phyloP scores from a whole-genome alignment of 2,888 invertebrate species.

The Melieria picta region DNA sequence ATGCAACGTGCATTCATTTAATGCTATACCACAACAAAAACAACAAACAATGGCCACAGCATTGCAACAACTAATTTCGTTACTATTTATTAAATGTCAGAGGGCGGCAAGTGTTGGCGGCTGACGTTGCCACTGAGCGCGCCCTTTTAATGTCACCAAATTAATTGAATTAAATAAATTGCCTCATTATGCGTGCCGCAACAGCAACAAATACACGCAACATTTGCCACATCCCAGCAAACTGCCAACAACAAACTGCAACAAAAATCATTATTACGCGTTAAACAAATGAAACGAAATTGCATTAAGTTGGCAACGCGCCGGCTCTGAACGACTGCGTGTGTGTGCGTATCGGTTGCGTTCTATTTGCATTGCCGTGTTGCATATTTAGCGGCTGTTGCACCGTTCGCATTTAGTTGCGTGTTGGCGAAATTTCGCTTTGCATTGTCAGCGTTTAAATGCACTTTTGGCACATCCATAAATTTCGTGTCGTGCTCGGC shows the following conservation, averaged over 20 bases:
- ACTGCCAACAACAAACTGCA: no score
- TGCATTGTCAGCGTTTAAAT: conserved; percentile 43
- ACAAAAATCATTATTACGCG: no score
- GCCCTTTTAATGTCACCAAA: conserved; percentile 61
- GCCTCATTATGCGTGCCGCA: conserved; percentile 60
- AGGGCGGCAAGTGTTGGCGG: not conserved
- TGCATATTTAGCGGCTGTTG: conserved; percentile 5
- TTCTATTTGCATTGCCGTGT: not conserved
- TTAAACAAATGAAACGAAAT: no score
- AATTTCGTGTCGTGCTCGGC: conserved; percentile 13
- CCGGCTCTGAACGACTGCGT: no score
- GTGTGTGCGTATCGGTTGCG: no score
- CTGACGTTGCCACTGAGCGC: not conserved
- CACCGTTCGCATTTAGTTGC: not conserved
- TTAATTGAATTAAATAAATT: conserved; percentile 67
- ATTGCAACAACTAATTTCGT: no score
- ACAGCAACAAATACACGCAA: conserved; percentile 2
- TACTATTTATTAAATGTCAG: not conserved
- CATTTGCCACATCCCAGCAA: not conserved
- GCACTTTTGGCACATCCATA: conserved; percentile 22
- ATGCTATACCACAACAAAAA: no score
- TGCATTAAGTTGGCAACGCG: no score
- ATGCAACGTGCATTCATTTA: no score
- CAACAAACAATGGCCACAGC: no score
- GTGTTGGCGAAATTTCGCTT: conserved; percentile 12